Evolutionary conservation across 2,888 invertebrate species (phyloP).

Genomic region (Drosophila diplacantha): DNA sequence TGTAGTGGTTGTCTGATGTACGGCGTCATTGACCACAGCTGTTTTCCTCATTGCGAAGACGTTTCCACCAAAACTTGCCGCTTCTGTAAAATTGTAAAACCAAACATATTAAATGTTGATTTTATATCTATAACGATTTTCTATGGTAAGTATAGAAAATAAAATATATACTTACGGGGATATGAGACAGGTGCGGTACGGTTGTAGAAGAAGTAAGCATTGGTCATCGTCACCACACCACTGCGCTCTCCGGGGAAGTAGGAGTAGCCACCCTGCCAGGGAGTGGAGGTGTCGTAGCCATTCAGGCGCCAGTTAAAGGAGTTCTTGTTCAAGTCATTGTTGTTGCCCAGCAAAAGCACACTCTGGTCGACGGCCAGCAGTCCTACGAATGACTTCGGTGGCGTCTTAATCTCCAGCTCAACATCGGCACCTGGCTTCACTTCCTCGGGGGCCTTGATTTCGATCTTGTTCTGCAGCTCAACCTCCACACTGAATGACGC

Average conservation of each 20-base stretch:
- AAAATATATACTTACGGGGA: slow-evolving; percentile 36
- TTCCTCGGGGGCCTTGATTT: slow-evolving; percentile 83
- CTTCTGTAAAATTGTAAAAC: slow-evolving; percentile 24
- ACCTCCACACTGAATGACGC: slow-evolving; percentile 88
- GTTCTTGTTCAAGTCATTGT: slow-evolving; percentile 79
- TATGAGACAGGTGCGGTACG: slow-evolving; percentile 58
- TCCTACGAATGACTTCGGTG: slow-evolving; percentile 91
- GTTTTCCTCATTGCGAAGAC: slow-evolving; percentile 47
- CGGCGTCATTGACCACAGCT: slow-evolving; percentile 1
- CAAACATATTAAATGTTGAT: neutral
- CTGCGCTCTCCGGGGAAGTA: slow-evolving; percentile 70
- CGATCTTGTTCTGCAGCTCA: slow-evolving; percentile 82
- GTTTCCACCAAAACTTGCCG: slow-evolving; percentile 12
- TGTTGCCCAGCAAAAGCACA: slow-evolving; percentile 84
- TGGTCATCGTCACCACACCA: slow-evolving; percentile 75
- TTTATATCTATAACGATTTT: neutral
- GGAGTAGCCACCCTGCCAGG: slow-evolving; percentile 74
- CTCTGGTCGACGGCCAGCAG: slow-evolving; percentile 92
- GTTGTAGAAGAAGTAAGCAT: slow-evolving; percentile 74
- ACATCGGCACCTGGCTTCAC: slow-evolving; percentile 88
- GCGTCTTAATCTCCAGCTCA: slow-evolving; percentile 88
- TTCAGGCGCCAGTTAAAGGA: slow-evolving; percentile 82
- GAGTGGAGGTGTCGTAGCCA: slow-evolving; percentile 80
- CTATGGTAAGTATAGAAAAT: neutral
- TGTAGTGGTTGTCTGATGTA: neutral